Conservation (phyloP, 2,797 vertebrate species). For the Myioborus miniatus region DNA sequence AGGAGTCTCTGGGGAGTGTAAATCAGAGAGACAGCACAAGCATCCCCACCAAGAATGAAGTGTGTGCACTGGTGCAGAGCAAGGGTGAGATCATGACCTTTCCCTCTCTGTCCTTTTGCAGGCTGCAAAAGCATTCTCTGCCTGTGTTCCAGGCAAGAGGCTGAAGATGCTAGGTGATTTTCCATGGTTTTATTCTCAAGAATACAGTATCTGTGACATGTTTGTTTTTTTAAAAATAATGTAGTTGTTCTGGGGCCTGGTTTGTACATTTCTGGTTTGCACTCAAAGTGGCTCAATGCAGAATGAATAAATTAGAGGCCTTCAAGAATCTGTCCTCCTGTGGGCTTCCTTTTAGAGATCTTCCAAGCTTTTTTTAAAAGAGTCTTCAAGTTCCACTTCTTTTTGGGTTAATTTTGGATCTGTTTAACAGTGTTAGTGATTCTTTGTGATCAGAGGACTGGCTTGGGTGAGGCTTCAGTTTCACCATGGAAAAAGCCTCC, state of each 20-base stretch:
- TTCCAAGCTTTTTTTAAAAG: rapidly evolving
- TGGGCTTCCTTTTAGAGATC: background rate
- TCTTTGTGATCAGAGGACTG: background rate
- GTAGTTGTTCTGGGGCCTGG: background rate
- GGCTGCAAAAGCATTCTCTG: background rate
- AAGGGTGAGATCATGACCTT: background rate
- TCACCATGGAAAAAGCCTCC: background rate
- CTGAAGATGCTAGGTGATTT: background rate
- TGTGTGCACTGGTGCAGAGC: background rate
- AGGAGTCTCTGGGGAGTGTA: background rate
- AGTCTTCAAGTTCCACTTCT: background rate
- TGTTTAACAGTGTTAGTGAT: background rate
- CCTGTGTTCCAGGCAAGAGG: background rate
- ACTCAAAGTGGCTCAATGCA: background rate
- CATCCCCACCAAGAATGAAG: background rate
- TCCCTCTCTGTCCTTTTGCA: background rate
- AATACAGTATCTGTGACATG: background rate
- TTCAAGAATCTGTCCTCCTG: background rate
- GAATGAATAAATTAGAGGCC: background rate
- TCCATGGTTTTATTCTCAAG: background rate
- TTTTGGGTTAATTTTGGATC: background rate
- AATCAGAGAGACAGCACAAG: background rate
- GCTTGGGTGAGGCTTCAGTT: background rate
- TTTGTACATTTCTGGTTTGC: background rate
- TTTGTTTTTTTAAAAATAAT: background rate